These are phyloP conservation scores for Xestia rhomboidea DNA, from an alignment of 2,888 invertebrate genomes.

Conservation along the genomic window DNA sequence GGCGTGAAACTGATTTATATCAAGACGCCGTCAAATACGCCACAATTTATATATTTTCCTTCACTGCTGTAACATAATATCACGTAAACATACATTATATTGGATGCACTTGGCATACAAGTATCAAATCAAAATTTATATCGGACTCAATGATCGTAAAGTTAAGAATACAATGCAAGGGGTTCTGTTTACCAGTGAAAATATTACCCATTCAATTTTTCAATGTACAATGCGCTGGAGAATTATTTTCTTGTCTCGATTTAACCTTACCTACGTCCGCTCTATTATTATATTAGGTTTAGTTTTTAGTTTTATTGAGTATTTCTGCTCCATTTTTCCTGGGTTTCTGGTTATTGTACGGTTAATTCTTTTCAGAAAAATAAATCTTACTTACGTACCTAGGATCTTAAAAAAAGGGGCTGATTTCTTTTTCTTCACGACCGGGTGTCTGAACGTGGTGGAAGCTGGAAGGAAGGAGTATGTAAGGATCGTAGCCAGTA, in stretches of 20 bases:
- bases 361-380: neutral
- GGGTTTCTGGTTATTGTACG: neutral
- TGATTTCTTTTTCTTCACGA: no score
- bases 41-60: neutral
- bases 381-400: neutral
- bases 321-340: neutral
- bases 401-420: neutral
- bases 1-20: slow-evolving; percentile 16
- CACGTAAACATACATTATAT: neutral
- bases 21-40: neutral
- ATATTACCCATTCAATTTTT: slow-evolving; percentile 28
- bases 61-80: neutral
- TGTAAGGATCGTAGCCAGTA: neutral
- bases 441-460: neutral
- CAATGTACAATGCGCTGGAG: neutral
- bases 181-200: neutral
- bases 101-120: neutral
- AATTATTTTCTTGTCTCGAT: slow-evolving; percentile 8
- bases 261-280: neutral
- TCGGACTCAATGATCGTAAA: slow-evolving; percentile 4
- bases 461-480: neutral
- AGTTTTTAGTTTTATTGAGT: neutral
- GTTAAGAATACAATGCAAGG: neutral
- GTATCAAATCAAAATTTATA: neutral
- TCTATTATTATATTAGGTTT: neutral